These are phyloP conservation scores for Agrochola lychnidis DNA, from an alignment of 2,888 invertebrate genomes.

Conservation along the genomic window DNA sequence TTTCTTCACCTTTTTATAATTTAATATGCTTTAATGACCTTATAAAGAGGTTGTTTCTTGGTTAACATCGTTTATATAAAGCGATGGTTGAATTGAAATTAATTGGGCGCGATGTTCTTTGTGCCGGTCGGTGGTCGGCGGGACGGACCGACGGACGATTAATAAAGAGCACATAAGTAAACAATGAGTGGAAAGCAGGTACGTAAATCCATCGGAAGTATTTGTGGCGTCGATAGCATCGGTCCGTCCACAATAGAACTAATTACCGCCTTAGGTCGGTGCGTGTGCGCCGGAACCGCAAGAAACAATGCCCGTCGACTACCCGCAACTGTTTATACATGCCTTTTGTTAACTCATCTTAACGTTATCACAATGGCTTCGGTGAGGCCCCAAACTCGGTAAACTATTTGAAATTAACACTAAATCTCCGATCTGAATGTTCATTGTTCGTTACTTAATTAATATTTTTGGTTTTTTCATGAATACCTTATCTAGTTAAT, in stretches of 20 bases:
- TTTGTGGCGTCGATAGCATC: constrained; percentile 85
- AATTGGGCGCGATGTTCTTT: constrained; percentile 52
- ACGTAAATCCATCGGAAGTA: constrained; percentile 88
- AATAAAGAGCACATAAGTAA: constrained; percentile 71
- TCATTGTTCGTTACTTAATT: constrained; percentile 45
- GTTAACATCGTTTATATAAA: constrained; percentile 27
- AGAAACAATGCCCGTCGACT: constrained; percentile 80
- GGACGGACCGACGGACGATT: constrained; percentile 54
- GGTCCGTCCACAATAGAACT: constrained; percentile 86
- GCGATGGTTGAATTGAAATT: constrained; percentile 37
- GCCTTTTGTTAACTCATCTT: constrained; percentile 80
- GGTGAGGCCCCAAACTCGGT: constrained; percentile 31
- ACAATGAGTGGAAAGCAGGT: constrained; percentile 88
- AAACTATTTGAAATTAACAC: constrained; percentile 46
- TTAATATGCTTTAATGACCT: constrained; percentile 28
- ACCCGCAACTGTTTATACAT: constrained; percentile 68
- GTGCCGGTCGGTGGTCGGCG: constrained; percentile 26
- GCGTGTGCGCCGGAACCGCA: constrained; percentile 78
- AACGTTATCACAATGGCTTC: constrained; percentile 74
- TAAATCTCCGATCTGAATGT: constrained; percentile 14
- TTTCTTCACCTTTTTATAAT: constrained; percentile 48
- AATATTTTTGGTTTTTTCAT: constrained; percentile 25
- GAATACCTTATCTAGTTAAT: not conserved
- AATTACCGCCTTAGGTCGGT: constrained; percentile 83
- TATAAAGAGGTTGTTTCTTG: constrained; percentile 36